A percentile compares a stretch with the other conserved stretches of the same genome.
Evolutionary conservation across 1,140 invertebrate genomes (phyloP).

Genomic region (Euglossa dilemma): DNA sequence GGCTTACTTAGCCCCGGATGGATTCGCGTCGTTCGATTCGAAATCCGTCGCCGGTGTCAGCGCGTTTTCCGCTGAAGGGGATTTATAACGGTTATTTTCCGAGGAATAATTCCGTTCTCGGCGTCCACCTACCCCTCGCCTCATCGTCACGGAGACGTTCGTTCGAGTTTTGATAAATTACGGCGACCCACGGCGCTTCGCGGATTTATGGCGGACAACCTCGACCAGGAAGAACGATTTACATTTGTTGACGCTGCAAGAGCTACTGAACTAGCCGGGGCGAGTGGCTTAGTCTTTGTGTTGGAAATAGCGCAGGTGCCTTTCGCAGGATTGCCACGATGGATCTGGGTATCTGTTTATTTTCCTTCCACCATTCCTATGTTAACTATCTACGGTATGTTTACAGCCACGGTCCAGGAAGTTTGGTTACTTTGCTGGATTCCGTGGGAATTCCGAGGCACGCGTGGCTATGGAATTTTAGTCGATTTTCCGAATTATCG

Average conservation of each 20-base stretch:
- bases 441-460: too few species aligned
- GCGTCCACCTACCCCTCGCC: conserved; percentile 4
- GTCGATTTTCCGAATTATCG: too few species aligned
- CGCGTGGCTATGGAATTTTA: too few species aligned
- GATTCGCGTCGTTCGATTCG: conserved; percentile 74
- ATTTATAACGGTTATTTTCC: conserved; percentile 45
- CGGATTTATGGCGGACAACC: conserved; percentile 34
- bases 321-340: too few species aligned
- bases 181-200: conserved; percentile 1
- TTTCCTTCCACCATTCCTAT: too few species aligned
- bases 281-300: too few species aligned
- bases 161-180: conserved; percentile 42
- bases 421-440: too few species aligned
- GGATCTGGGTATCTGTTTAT: too few species aligned
- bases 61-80: conserved; percentile 42
- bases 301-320: too few species aligned
- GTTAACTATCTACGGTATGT: too few species aligned
- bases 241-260: not conserved
- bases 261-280: too few species aligned
- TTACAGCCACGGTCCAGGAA: too few species aligned
- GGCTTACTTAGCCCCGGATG: conserved; percentile 52
- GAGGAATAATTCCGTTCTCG: conserved; percentile 31
- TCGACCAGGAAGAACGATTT: conserved; percentile 40
- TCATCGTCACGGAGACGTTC: not conserved
- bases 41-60: conserved; percentile 39